phyloP scores from a whole-genome alignment of 30 jellyfish, hydroid and myxozoan species.

The Aurelia aurita complex sp. Pacific region DNA sequence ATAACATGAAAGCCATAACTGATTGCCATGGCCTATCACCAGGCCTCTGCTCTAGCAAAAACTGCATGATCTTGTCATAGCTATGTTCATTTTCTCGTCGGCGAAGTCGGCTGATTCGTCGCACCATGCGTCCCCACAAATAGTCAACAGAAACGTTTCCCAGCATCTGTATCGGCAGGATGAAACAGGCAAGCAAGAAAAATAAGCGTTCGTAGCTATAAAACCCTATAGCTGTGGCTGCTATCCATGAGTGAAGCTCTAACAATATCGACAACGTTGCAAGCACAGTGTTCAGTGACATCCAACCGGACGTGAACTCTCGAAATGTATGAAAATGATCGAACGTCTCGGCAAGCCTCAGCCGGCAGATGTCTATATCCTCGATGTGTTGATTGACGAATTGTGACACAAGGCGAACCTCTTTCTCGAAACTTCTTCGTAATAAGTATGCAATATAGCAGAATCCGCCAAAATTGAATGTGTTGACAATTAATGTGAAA shows the following conservation, averaged over 20 bases:
- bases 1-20: slow-evolving; percentile 95
- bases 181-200: slow-evolving; percentile 84
- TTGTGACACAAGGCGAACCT: slow-evolving; percentile 88
- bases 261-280: slow-evolving; percentile 78
- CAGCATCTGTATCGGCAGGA: slow-evolving; percentile 89
- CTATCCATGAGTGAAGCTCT: slow-evolving; percentile 95
- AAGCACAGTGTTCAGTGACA: slow-evolving; percentile 90
- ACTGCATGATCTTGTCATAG: slow-evolving; percentile 97
- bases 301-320: slow-evolving; percentile 99
- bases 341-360: slow-evolving; percentile 93
- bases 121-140: slow-evolving; percentile 96
- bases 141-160: slow-evolving; percentile 96
- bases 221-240: slow-evolving; percentile 68
- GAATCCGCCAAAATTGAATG: slow-evolving; percentile 88
- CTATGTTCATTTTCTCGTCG: slow-evolving; percentile 77
- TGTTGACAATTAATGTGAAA: slow-evolving; percentile 80
- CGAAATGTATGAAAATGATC: slow-evolving; percentile 95
- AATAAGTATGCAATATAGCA: slow-evolving; percentile 86
- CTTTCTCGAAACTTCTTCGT: slow-evolving; percentile 96
- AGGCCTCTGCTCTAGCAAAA: slow-evolving; percentile 94
- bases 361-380: slow-evolving; percentile 93
- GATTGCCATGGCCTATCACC: slow-evolving; percentile 99
- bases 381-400: slow-evolving; percentile 73
- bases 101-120: slow-evolving; percentile 91
- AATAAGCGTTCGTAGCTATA: slow-evolving; percentile 88